Base-by-base conservation (phyloP, 2,888 invertebrate genomes). In the Brassicogethes aeneus region DNA sequence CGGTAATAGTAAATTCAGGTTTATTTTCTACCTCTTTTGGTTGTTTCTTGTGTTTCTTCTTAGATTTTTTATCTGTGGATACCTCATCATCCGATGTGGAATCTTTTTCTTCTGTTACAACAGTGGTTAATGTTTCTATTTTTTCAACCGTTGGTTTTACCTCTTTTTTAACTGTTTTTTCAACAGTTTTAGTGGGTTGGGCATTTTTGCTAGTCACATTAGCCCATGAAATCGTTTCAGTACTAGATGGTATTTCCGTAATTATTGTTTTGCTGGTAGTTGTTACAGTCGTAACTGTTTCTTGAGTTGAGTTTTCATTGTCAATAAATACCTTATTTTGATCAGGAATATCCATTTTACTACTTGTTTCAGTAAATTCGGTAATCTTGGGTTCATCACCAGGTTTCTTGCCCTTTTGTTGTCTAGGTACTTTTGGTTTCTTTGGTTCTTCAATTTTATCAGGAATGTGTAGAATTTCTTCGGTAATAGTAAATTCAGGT, bases 401-500 rank as follows among this genome's bases (percentile, higher is more conserved):
- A 8, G 34, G 12, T 36, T 39, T 3, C 16, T 33, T 23, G 12
- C n/a, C 13, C 12, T 16, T 35, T 15, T 35, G 3, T 8, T 32
- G 5, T 12, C 12, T 32, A 5, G 3, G 32, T 12, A 13, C 32
- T 32, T 32, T 8, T 32, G 17, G 34, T 32, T 32, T 17, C 17
- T 36, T 13, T 13, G 39, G 23, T 16, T 43, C 15, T 14, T 37
- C 37, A 10, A 39, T 34, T 29, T 34, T 33, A 38, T 42, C 17
- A n/a, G 17, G 15, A n/a, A 34, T 3, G 12, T 39, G 17, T 2
- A 17, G 37, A 5, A 15, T 33, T 23, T 37, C 36, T 37, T 40
- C 35, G 37, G 29, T 41, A 15, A 33, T 39, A 37, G 12, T 13
- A 32, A 32, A 32, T 12, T 7, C 32, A 10, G 32, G 32, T 12